Evolutionary conservation across 2,888 invertebrate species (phyloP).

Genomic region (Dicyrtomina minuta): DNA sequence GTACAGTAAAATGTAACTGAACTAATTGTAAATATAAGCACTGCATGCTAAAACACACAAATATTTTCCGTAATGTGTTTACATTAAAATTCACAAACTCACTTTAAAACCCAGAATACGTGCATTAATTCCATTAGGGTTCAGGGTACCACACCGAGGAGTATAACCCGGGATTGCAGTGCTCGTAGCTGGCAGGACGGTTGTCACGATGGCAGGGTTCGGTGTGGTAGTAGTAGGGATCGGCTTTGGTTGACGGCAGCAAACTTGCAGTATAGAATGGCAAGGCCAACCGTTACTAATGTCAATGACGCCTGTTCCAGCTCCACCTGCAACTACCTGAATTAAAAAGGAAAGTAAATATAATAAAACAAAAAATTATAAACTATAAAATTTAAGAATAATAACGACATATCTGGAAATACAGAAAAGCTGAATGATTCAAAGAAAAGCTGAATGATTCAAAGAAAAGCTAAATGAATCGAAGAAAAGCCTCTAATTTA

Average conservation of each 20-base stretch:
- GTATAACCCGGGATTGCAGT: slow-evolving; percentile 42
- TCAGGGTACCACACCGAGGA: slow-evolving; percentile 50
- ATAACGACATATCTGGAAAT: neutral
- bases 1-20: neutral
- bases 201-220: slow-evolving; percentile 18
- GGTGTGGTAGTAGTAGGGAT: slow-evolving; percentile 26
- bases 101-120: slow-evolving; percentile 50
- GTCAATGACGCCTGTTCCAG: slow-evolving; percentile 40
- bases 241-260: slow-evolving; percentile 44
- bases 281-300: slow-evolving; percentile 46
- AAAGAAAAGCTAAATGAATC: neutral
- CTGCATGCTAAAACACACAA: neutral
- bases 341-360: neutral
- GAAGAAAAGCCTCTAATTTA: slow-evolving; percentile 5
- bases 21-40: too few species aligned
- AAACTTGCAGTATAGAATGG: slow-evolving; percentile 48
- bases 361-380: neutral
- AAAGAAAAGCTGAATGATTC: too few species aligned
- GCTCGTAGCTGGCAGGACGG: slow-evolving; percentile 12
- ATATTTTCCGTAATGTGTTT: neutral
- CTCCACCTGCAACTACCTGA: slow-evolving; percentile 44
- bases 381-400: too few species aligned
- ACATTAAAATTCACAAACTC: neutral
- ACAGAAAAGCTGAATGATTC: too few species aligned
- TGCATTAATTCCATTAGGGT: slow-evolving; percentile 52